phyloP scores from a whole-genome alignment of 1,140 invertebrate genomes.

The Conus betulinus region DNA sequence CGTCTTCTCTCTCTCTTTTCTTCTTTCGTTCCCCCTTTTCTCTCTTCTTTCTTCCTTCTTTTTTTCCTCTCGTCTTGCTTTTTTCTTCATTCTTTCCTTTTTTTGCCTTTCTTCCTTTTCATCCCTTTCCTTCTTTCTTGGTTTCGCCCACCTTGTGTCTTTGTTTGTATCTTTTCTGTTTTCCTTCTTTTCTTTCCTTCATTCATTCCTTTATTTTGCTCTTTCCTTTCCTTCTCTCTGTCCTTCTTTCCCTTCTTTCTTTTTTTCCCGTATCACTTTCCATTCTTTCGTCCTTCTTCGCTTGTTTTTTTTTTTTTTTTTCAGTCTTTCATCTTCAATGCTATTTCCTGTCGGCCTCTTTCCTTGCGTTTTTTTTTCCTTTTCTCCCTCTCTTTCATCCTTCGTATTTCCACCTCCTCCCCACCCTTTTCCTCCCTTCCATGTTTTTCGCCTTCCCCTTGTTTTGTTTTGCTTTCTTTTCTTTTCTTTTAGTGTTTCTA shows the following conservation, averaged over 20 bases:
- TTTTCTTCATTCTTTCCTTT: background rate
- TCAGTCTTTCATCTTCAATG: background rate
- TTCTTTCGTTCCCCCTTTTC: background rate
- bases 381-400: too few species aligned
- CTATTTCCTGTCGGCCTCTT: background rate
- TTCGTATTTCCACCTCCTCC: too few species aligned
- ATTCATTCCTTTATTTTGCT: background rate
- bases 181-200: background rate
- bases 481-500: too few species aligned
- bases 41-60: background rate
- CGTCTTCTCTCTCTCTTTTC: background rate
- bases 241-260: background rate
- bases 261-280: too few species aligned
- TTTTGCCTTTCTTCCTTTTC: background rate
- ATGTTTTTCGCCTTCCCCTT: too few species aligned
- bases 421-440: too few species aligned
- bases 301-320: background rate
- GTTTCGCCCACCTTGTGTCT: background rate
- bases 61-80: background rate
- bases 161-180: background rate
- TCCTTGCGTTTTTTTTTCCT: too few species aligned
- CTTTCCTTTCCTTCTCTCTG: background rate
- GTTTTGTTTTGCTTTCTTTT: too few species aligned
- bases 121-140: background rate
- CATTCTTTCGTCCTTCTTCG: background rate